These are phyloP conservation scores for Caenorhabditis zanzibari DNA, from an alignment of 2,888 invertebrate species.

Conservation along the genomic window DNA sequence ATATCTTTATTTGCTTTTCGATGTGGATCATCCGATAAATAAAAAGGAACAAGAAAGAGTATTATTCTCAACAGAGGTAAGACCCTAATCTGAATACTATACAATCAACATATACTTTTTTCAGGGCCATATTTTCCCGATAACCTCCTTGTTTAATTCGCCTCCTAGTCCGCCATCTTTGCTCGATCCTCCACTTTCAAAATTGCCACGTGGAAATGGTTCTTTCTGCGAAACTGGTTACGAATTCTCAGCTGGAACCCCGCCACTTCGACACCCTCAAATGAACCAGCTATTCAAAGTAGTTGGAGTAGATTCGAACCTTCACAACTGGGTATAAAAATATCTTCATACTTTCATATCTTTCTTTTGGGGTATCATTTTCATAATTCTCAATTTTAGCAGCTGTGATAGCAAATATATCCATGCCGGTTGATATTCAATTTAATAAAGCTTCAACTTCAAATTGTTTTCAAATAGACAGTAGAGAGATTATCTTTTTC, in stretches of 20 bases:
- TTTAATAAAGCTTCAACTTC: not conserved
- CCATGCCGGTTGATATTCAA: not conserved
- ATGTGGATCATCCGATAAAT: conserved; percentile 87
- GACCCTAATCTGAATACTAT: conserved; percentile 85
- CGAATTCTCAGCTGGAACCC: conserved; percentile 32
- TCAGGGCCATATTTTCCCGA: conserved; percentile 58
- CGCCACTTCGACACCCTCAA: conserved; percentile 57
- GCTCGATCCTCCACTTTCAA: conserved; percentile 25
- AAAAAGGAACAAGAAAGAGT: conserved; percentile 85
- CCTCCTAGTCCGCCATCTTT: conserved; percentile 3
- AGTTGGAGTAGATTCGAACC: conserved; percentile 48
- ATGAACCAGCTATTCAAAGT: conserved; percentile 51
- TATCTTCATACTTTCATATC: conserved; percentile 28
- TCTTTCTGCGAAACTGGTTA: conserved; percentile 53
- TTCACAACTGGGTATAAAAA: conserved; percentile 55
- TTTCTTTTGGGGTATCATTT: conserved; percentile 1
- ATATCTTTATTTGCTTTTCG: conserved; percentile 87
- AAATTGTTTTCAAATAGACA: too few relatives aligned
- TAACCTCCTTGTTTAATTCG: conserved; percentile 26
- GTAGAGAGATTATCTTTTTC: too few relatives aligned
- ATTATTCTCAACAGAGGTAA: conserved; percentile 86
- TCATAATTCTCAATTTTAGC: not conserved
- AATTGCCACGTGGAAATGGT: conserved; percentile 15
- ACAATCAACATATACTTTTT: conserved; percentile 73
- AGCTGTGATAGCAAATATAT: conserved; percentile 18